Evolutionary conservation across 92 coral and sea anemone genomes (phyloP), one percentile per base, ranked within the genome.

Genomic region (Porites rus): DNA sequence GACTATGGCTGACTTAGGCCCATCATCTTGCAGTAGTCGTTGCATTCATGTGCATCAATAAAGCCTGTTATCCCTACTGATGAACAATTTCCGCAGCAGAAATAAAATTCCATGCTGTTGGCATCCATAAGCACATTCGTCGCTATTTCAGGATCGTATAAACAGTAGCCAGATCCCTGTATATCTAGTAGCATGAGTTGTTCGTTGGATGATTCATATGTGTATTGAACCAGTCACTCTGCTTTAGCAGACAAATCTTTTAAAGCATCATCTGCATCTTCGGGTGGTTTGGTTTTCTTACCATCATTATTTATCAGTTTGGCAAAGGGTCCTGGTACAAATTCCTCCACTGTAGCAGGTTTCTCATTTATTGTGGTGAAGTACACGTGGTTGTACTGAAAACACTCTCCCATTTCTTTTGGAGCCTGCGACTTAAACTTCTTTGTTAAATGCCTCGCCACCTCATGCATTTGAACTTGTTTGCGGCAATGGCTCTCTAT

Each of bases 71-170:
- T 90, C 11, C 90, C 93, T 19, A 76, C 85, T 18, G 76, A 80
- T 24, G 90, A 90, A 77, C 84, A 82, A 80, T 80, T 87, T 73
- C 90, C 90, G 52, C 86, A 87, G 72, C 86, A 87, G 80, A 87
- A 79, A 54, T 87, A 88, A 9, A 84, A 67, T 86, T 92, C 94
- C 77, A 71, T 61, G 73, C 84, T 77, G 53, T 64, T 72, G 64
- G 72, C 85, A 88, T 92, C 92, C 85, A 67, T 75, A 17, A 92
- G 7, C 38, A 79, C 84, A 79, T 83, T 80, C 31, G 94, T 92
- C 74, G 92, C 90, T 84, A 92, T 92, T 82, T 92, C 92, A 61
- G 95, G 92, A 80, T 85, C 95, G 52, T 74, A 89, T 28, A 92
- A 65, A 69, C 74, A 69, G 88, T 65, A 89, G 56, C 87, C 86